Conservation (phyloP, 2,113 vertebrate species). For the Empidonax traillii region DNA sequence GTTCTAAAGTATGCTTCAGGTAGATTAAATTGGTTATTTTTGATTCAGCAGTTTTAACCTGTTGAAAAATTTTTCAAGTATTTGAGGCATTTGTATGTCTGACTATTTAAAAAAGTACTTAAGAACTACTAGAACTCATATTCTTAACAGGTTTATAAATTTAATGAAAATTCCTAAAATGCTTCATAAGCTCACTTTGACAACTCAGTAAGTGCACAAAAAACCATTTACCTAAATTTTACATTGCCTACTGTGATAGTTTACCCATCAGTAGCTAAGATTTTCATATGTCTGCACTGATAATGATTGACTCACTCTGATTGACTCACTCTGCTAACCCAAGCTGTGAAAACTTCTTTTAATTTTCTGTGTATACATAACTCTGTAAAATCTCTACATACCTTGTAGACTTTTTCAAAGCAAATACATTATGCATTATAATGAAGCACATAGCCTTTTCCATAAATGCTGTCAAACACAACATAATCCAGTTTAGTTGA, state of each 20-base stretch:
- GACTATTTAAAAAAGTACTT: not conserved
- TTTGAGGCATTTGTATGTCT: not conserved
- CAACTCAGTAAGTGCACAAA: not conserved
- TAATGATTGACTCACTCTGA: not conserved
- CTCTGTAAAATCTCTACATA: not conserved
- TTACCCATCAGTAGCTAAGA: not conserved
- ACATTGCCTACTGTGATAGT: not conserved
- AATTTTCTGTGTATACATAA: not conserved
- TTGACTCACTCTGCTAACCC: not conserved
- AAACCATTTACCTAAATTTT: not conserved
- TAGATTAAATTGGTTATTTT: conserved; percentile 96
- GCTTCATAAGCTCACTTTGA: not conserved
- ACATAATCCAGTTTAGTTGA: not conserved
- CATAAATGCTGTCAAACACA: not conserved
- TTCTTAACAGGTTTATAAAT: not conserved
- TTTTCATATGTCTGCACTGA: not conserved
- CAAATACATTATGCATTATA: not conserved
- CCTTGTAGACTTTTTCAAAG: not conserved
- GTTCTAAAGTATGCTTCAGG: conserved; percentile 92
- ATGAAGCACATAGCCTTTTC: not conserved
- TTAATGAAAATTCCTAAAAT: not conserved
- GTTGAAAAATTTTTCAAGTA: conserved; percentile 43
- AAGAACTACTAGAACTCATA: not conserved
- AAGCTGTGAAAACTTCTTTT: not conserved
- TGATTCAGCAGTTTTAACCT: conserved; percentile 91